A percentile compares a stretch with the other conserved stretches of the same genome.
Conservation (phyloP, 2,888 invertebrate species). For the Coleophora deauratella region DNA sequence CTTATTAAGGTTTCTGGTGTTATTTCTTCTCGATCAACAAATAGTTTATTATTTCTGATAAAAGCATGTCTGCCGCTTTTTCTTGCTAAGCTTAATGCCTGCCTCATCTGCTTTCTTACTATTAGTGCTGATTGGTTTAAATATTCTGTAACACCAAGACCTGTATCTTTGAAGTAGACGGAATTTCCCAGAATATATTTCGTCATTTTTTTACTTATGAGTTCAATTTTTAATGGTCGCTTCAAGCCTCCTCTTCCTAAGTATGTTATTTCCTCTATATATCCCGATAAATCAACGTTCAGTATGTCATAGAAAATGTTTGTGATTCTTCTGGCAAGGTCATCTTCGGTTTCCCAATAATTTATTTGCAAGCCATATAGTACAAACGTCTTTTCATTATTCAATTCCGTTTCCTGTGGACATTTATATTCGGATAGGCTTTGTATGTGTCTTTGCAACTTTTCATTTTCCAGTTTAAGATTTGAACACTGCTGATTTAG, state of each 20-base stretch:
- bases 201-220: slow-evolving; percentile 5
- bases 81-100: no score
- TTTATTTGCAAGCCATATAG: not conserved
- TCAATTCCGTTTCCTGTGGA: not conserved
- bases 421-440: not conserved
- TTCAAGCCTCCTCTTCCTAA: slow-evolving; percentile 5
- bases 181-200: slow-evolving; percentile 6
- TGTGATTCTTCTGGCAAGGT: slow-evolving; percentile 1
- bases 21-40: no score
- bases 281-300: slow-evolving; percentile 1
- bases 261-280: slow-evolving; percentile 4
- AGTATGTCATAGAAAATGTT: slow-evolving; percentile 3
- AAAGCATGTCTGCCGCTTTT: no score
- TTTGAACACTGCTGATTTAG: not conserved
- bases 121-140: not conserved
- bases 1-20: no score
- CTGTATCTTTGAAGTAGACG: not conserved
- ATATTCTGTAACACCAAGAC: slow-evolving; percentile 4
- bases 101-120: not conserved
- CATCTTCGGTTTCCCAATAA: slow-evolving; percentile 4
- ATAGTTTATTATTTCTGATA: no score
- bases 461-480: not conserved
- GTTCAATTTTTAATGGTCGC: slow-evolving; percentile 7
- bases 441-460: not conserved
- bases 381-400: not conserved